Base-by-base conservation (phyloP, 1,140 invertebrate species). In the Saxidomus purpurata region DNA sequence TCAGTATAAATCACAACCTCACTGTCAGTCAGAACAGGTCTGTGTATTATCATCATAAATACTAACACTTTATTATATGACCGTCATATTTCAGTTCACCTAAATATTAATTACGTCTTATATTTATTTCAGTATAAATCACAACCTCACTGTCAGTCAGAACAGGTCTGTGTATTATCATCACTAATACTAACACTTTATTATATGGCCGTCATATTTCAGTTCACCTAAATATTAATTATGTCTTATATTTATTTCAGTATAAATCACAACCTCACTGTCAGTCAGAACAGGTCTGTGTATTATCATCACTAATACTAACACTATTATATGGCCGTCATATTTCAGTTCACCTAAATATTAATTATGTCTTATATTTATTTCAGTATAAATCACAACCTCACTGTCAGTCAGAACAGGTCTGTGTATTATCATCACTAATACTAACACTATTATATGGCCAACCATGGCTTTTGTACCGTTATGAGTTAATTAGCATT, bases 131-230 rank as follows among this genome's bases (percentile, higher is more conserved):
- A 67, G 63, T 31, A 6, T 31, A 31, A 34, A 67, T 31, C 63
- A 67, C 63, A 67, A 67, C 63, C 63, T 67, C 63, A 67, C 63
- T 67, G 63, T 28, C n/a, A 67, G 2, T 67, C 63, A 67, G 63
- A 67, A 67, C 63, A 67, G 63, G 63, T 67, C 63, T 67, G 63
- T 67, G 63, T 31, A 67, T 67, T 67, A 31, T 67, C 63, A 67
- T 67, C 63, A 67, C 31, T 31, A 67, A 67, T 36, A 43, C 15
- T 43, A 4, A n/a, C n/a, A n/a, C n/a, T n/a, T n/a, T n/a, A n/a
- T n/a, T n/a, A n/a, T n/a, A n/a, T n/a, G n/a, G n/a, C n/a, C n/a
- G n/a, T n/a, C n/a, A n/a, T n/a, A n/a, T n/a, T n/a, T n/a, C n/a
- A n/a, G n/a, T n/a, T n/a, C n/a, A n/a, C n/a, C n/a, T n/a, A n/a